phyloP scores from a whole-genome alignment of 2,797 vertebrate species.

The Enoplosus armatus region DNA sequence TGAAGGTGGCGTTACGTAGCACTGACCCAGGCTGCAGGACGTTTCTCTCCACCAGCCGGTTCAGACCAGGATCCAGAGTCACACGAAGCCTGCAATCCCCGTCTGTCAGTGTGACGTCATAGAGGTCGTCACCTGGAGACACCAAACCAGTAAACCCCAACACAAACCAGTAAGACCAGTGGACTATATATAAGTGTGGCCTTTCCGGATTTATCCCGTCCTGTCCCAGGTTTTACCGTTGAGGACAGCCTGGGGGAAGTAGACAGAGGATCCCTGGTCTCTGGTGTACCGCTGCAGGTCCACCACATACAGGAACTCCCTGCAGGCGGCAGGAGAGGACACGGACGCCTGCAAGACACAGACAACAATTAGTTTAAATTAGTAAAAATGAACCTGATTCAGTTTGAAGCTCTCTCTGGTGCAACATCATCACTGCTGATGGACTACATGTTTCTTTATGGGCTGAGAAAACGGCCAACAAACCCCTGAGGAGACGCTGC shows the following conservation, averaged over 20 bases:
- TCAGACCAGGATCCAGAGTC: conserved; percentile 81
- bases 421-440: too few species aligned
- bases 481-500: too few species aligned
- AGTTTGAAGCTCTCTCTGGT: too few species aligned
- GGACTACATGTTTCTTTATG: too few species aligned
- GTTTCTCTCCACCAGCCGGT: conserved; percentile 74
- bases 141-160: neutral
- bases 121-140: conserved; percentile 75
- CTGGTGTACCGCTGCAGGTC: conserved; percentile 81
- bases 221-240: conserved; percentile 35
- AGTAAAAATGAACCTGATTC: too few species aligned
- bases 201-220: too few species aligned
- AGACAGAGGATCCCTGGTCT: conserved; percentile 74
- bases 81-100: conserved; percentile 79
- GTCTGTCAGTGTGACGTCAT: conserved; percentile 81
- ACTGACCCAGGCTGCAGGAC: conserved; percentile 62
- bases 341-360: conserved; percentile 40
- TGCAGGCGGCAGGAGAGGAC: conserved; percentile 44
- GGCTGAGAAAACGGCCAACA: too few species aligned
- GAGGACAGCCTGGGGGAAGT: conserved; percentile 79
- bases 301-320: conserved; percentile 72
- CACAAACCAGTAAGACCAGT: neutral
- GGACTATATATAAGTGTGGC: too few species aligned
- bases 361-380: too few species aligned
- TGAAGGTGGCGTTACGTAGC: conserved; percentile 67